Evolutionary conservation across 1,140 invertebrate species (phyloP).

Genomic region (Potamilus streckersoni): DNA sequence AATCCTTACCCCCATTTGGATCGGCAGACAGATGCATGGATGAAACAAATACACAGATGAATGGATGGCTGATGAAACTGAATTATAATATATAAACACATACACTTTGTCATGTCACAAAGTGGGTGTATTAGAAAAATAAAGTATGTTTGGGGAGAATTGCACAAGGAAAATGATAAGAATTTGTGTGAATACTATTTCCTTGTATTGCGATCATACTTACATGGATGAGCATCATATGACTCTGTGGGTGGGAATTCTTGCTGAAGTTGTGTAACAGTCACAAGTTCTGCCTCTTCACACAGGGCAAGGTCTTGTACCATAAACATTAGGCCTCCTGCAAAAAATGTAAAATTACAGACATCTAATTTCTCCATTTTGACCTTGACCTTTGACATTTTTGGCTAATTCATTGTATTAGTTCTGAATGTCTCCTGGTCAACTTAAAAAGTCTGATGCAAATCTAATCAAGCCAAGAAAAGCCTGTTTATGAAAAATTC

Average conservation of each 20-base stretch:
- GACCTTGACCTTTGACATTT: too few relatives aligned
- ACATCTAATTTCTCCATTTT: background rate
- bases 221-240: slow-evolving; percentile 41
- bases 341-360: slow-evolving; percentile 7
- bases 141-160: too few relatives aligned
- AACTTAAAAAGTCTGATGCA: background rate
- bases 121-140: too few relatives aligned
- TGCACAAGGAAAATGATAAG: too few relatives aligned
- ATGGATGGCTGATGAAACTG: too few relatives aligned
- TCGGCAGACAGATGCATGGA: too few relatives aligned
- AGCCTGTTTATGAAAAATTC: too few relatives aligned
- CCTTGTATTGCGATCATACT: background rate
- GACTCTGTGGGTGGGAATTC: slow-evolving; percentile 37
- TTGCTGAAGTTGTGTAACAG: slow-evolving; percentile 43
- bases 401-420: background rate
- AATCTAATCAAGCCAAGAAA: background rate
- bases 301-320: slow-evolving; percentile 85
- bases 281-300: slow-evolving; percentile 77
- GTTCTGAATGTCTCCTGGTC: background rate
- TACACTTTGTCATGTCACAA: too few relatives aligned
- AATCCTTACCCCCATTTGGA: too few relatives aligned
- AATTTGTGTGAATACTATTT: too few relatives aligned
- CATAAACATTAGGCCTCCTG: slow-evolving; percentile 79
- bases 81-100: too few relatives aligned
- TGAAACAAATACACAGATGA: too few relatives aligned